phyloP scores from a whole-genome alignment of 2,888 invertebrate genomes.

The Minunthozetes semirufus region DNA sequence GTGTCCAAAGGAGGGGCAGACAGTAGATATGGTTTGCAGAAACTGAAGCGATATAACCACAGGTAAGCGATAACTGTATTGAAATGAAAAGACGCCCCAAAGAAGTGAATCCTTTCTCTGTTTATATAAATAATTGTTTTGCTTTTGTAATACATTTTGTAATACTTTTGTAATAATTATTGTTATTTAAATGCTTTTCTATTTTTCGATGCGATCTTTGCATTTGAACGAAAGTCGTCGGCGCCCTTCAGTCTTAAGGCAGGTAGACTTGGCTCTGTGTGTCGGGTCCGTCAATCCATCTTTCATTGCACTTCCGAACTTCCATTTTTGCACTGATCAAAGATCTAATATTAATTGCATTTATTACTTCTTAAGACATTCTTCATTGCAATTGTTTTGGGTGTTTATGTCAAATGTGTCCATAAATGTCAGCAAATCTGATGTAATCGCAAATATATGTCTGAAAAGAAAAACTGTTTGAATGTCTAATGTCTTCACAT shows the following conservation, averaged over 20 bases:
- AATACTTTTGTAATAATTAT: not conserved
- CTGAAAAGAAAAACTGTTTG: too few species aligned
- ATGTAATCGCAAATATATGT: not conserved
- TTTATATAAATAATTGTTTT: not conserved
- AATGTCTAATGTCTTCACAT: too few species aligned
- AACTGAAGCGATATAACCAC: conserved; percentile 96
- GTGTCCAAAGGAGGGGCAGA: conserved; percentile 97
- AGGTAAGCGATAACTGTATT: conserved; percentile 60
- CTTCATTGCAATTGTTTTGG: not conserved
- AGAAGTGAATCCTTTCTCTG: not conserved
- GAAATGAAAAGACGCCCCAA: not conserved
- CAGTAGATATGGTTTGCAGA: conserved; percentile 93
- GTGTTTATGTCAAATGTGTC: conserved; percentile 11
- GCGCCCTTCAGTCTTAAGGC: conserved; percentile 52
- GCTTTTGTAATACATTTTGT: not conserved
- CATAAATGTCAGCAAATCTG: not conserved
- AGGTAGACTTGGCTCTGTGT: conserved; percentile 47
- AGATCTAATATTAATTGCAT: conserved; percentile 16
- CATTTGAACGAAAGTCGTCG: conserved; percentile 47
- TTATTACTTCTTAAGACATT: not conserved
- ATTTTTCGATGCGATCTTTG: conserved; percentile 27
- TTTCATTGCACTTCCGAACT: conserved; percentile 4
- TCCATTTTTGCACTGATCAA: conserved; percentile 15
- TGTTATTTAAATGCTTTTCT: conserved; percentile 24
- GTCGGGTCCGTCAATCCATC: conserved; percentile 8